Base-by-base conservation (phyloP, 2,888 invertebrate species). In the Xiphydria camelus region DNA sequence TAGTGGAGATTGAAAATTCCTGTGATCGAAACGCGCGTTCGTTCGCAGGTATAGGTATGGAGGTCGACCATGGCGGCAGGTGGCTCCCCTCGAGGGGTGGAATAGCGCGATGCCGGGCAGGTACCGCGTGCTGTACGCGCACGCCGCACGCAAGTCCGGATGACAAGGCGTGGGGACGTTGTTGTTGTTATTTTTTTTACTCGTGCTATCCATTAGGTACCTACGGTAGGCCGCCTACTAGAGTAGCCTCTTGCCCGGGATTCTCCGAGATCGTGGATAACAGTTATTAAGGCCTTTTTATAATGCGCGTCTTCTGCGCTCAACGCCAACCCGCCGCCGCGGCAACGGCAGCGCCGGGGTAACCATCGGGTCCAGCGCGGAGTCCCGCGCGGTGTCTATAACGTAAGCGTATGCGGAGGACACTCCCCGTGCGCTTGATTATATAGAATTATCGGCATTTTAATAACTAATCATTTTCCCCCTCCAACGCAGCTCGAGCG, bases 401-500 rank as follows among this genome's bases (percentile, higher is more conserved):
- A 51, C 49, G 58, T 55, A 53, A 57, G 53, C 45, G 53, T 53
- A 53, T 68, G 64, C 66, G 61, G 64, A 57, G 64, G 73, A 73
- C 73, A 73, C 73, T 70, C 73, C 75, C 72, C 62, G 56, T 55
- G 53, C 54, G 40, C 62, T 68, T 75, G 72, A 75, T 75, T 75
- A 75, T 74, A 75, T 75, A 66, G 73, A 70, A 75, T 75, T 74
- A 75, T 72, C 68, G 68, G 68, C 67, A 75, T 75, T 75, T 75
- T 75, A 73, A 75, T 75, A 74, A 73, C 73, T 75, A 69, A 75
- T 75, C 75, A 75, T 75, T 75, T 73, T 68, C 65, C 62, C 60
- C 42, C 49, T 53, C 58, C 64, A 53, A 55, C 51, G 9, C 29
- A 29, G 29, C n/a, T n/a, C n/a, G 15, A 29, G 5, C 29, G 12